phyloP scores from a whole-genome alignment of 2,113 vertebrate genomes.

The Salvelinus sp. region DNA sequence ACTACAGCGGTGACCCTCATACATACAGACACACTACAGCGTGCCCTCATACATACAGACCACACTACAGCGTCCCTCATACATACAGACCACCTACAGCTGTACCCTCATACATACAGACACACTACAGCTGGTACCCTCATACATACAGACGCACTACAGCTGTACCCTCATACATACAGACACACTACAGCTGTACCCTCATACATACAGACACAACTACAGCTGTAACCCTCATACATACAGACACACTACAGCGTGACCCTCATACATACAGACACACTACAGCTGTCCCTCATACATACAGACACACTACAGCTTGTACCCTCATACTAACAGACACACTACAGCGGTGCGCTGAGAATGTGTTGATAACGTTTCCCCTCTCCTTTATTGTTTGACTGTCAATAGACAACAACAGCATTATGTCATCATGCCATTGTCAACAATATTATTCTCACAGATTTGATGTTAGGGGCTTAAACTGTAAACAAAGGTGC shows the following conservation, averaged over 20 bases:
- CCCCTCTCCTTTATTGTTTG: conserved; percentile 23
- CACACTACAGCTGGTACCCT: neutral
- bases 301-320: neutral
- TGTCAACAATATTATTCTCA: conserved; percentile 22
- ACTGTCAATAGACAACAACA: conserved; percentile 27
- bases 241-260: neutral
- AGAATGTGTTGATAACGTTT: neutral
- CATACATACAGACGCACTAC: no score
- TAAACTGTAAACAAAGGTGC: conserved; percentile 54
- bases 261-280: no score
- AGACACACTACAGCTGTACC: neutral
- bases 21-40: no score
- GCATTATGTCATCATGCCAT: conserved; percentile 40
- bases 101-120: neutral
- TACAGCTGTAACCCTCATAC: neutral
- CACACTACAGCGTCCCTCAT: neutral
- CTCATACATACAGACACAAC: no score
- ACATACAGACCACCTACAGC: no score
- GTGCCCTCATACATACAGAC: neutral
- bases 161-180: neutral
- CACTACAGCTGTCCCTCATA: no score
- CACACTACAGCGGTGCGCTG: neutral
- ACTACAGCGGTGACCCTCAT: no score
- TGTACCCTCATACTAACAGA: no score
- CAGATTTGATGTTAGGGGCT: conserved; percentile 53